Evolutionary conservation across 2,113 vertebrate species (phyloP), one percentile per base, ranked within the genome.

Genomic region (Sturnira hondurensis): DNA sequence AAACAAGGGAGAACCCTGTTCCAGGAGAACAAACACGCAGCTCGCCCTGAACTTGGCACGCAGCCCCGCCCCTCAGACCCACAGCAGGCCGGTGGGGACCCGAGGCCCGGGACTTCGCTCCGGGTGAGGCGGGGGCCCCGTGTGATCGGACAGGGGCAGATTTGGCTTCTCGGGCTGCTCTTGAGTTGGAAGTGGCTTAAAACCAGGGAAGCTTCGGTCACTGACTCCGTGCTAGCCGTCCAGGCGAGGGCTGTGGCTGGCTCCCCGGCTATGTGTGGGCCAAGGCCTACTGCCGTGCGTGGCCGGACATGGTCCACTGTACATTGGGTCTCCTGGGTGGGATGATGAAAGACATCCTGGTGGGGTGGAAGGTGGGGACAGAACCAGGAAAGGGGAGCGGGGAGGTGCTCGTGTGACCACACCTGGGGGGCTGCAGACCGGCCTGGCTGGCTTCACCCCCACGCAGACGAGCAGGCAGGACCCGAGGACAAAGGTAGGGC

Each of bases 401-500:
- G 56, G 41, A 50, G 43, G 28, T 3, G 14, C 67, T 33, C 4
- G 22, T 11, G 52, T 3, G 28, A 43, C 31, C 36, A 11, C 71
- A 15, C 43, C 45, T 24, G 11, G 4, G 65, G 58, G 70, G 33
- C 15, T 31, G 28, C 22, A 4, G 19, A 45, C 63, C 15, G n/a
- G 38, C 36, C 15, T 26, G 67, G n/a, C 73, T 22, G 41, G 78
- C 19, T 43, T 81, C 43, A 0, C 77, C 24, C 50, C 17, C 12
- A 9, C 71, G 31, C 82, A n/a, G 54, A 61, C 12, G 24, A 71
- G 45, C 61, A 1, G 63, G 73, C 31, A 15, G 38, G 36, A 52
- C 43, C 71, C 24, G 4, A 14, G 56, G 7, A 7, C 9, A 45
- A 47, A 96, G 94, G 94, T 89, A 76, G 43, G 83, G 19, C 20